Conservation (phyloP, 2,888 invertebrate species). For the Junonia oenone region DNA sequence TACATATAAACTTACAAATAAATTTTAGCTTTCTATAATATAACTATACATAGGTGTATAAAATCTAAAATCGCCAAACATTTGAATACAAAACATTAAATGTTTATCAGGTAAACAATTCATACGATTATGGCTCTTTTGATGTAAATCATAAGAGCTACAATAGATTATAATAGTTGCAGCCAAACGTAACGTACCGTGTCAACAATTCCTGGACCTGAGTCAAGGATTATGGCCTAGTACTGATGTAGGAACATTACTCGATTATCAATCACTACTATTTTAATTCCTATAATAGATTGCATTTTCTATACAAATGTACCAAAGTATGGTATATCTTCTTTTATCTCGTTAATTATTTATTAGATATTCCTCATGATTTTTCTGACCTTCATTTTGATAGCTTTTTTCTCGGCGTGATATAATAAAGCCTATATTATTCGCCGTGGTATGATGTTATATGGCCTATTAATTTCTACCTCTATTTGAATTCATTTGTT, state of each 20-base stretch:
- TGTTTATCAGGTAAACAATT: neutral
- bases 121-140: neutral
- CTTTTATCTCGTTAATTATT: neutral
- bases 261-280: neutral
- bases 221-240: conserved; percentile 8
- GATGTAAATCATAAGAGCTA: neutral
- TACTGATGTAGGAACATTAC: neutral
- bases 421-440: too few species aligned
- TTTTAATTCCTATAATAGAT: neutral
- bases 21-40: too few species aligned
- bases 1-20: too few species aligned
- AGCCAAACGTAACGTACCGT: neutral
- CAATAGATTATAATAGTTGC: neutral
- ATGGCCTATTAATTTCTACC: too few species aligned
- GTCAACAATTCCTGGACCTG: conserved; percentile 10
- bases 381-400: too few species aligned
- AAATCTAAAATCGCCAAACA: neutral
- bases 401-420: too few species aligned
- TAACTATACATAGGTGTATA: neutral
- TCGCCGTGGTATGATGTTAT: too few species aligned
- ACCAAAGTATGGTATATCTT: too few species aligned
- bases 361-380: too few species aligned
- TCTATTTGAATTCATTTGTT: too few species aligned
- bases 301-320: neutral
- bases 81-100: neutral